These are phyloP conservation scores for Grammomys dolichurus DNA, from an alignment of 2,113 vertebrate species.

Conservation along the genomic window DNA sequence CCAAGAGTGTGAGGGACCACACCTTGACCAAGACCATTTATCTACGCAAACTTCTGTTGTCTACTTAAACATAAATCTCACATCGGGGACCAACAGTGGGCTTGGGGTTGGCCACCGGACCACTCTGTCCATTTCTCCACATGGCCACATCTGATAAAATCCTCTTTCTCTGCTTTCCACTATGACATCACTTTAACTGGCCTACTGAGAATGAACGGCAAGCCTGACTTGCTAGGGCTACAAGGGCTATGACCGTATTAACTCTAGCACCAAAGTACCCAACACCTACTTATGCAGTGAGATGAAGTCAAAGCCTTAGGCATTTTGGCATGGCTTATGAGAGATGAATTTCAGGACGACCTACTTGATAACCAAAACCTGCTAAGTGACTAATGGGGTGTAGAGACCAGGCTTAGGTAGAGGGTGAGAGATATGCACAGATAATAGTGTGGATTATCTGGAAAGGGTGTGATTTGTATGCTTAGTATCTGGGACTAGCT, in stretches of 20 bases:
- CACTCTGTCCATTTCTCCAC: no score
- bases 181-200: neutral
- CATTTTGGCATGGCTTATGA: neutral
- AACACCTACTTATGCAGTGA: neutral
- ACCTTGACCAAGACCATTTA: neutral
- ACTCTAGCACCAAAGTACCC: neutral
- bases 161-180: neutral
- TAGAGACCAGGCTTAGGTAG: neutral
- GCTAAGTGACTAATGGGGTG: neutral
- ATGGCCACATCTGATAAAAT: neutral
- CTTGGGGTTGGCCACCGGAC: neutral
- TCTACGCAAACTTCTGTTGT: neutral
- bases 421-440: neutral
- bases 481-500: neutral
- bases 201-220: no score
- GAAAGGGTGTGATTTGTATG: neutral
- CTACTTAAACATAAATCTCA: neutral
- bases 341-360: neutral
- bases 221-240: neutral
- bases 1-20: fast-evolving
- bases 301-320: neutral
- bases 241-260: neutral
- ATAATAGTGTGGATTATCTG: neutral
- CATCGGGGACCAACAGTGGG: no score
- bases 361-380: neutral